phyloP scores from a whole-genome alignment of 2,888 invertebrate species.

The Muscina levida region DNA sequence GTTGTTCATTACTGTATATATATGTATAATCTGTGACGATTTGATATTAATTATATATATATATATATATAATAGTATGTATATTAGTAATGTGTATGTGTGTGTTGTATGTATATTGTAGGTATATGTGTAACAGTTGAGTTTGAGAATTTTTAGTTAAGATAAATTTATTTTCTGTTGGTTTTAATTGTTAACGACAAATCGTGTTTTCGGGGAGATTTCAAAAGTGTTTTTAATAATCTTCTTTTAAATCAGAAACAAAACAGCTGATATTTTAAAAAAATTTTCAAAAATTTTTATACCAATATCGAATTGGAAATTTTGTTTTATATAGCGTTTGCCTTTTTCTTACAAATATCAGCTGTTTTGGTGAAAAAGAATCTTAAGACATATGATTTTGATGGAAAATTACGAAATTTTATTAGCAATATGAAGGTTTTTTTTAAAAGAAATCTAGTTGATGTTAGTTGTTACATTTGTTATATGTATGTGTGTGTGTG shows the following conservation, averaged over 20 bases:
- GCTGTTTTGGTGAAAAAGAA: too few relatives aligned
- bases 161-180: conserved; percentile 20
- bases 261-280: too few relatives aligned
- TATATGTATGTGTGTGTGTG: not conserved
- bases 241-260: too few relatives aligned
- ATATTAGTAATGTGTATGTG: conserved; percentile 8
- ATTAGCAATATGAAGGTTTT: too few relatives aligned
- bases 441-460: not conserved
- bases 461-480: conserved; percentile 3
- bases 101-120: conserved; percentile 14
- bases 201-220: too few relatives aligned
- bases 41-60: conserved; percentile 38
- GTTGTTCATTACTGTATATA: too few relatives aligned
- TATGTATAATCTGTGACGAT: conserved; percentile 21
- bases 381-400: conserved; percentile 10
- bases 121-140: too few relatives aligned
- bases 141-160: conserved; percentile 26
- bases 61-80: conserved; percentile 36
- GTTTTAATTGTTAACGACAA: not conserved
- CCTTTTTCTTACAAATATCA: too few relatives aligned
- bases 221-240: too few relatives aligned
- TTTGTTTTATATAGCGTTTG: not conserved
- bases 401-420: too few relatives aligned
- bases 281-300: too few relatives aligned
- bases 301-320: too few relatives aligned